Evolutionary conservation across 1,140 invertebrate genomes (phyloP), one percentile per base, ranked within the genome.

Genomic region (Rhopalosiphum padi): DNA sequence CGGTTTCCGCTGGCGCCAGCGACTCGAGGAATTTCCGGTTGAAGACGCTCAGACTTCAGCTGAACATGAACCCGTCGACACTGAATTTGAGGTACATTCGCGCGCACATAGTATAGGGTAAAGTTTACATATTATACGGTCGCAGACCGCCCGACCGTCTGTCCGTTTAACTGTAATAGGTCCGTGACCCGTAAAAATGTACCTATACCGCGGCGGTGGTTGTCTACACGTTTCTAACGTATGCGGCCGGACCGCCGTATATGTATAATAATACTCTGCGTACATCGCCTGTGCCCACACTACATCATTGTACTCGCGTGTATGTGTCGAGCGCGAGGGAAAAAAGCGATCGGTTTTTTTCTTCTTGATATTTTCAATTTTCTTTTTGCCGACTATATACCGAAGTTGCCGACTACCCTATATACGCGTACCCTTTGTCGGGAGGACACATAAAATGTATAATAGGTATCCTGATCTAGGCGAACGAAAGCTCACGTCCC

Each of bases 21-120:
- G 97, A 97, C 94, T 97, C 97, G 18, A 95, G 97, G 83, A 96
- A 97, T 94, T 96, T 96, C 89, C 96, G 96, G 94, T 94, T 97
- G 43, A 96, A 96, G 94, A 96, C 97, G 15, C 95, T 97, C 90
- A 97, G 97, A 94, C 95, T 97, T 91, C 96, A 96, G 46, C 95
- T 97, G 11, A 96, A 96, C 94, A 96, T 96, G 11, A 95, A 96
- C 94, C 96, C 95, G 83, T 96, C 95, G 94, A 96, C 95, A 94
- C 95, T 96, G 94, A 97, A 96, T 94, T 95, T 97, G 90, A 96
- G 97, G 97, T 97, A 95, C 95, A 94, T 94, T 15, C 23, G 21
- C 82, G 25, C 3, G 2, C 22, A 82, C n/a, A n/a, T 37, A 9
- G 7, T 11, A n/a, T 37, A 9, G 21, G 23, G 23, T 37, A 22